Base-by-base conservation (phyloP, 2,113 vertebrate genomes). In the Oryzias celebensis region DNA sequence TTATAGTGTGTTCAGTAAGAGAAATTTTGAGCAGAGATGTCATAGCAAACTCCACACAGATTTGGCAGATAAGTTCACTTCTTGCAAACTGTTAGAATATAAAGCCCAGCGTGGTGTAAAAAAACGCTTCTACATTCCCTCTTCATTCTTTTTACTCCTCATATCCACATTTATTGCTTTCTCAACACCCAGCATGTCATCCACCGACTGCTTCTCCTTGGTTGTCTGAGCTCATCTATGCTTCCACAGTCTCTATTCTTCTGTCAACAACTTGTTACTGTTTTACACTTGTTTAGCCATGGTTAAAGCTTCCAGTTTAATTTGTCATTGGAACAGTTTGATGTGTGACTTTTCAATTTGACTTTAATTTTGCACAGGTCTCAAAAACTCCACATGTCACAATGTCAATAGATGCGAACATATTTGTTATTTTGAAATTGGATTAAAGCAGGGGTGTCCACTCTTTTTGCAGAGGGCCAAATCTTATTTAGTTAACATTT, bases 131-230 rank as follows among this genome's bases (percentile, higher is more conserved):
- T 66, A 67, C 65, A 51, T 73, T n/a, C 59, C 67, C 58, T 67
- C 51, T 20, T 57, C 56, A 66, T 68, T 52, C 60, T 70, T 36
- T 52, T 68, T 62, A 77, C 45, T 5, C 75, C 48, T 71, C 77
- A 66, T 70, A 60, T 70, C 56, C 58, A 52, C 65, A 85, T 79
- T 85, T 85, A 87, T 88, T 71, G 62, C 58, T 68, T 85, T 70
- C 81, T 80, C 81, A 82, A 85, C 74, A 73, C 36, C 8, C 73
- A 81, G 82, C 75, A 68, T 75, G 79, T 76, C 80, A 81, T 83
- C 85, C 75, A 66, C 59, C 64, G 66, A 80, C 63, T 75, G 60
- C 73, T 72, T 73, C 54, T 68, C 74, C 78, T 45, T 61, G 78
- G 65, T 81, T 71, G 63, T 43, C 65, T 49, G 56, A 71, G 56